phyloP scores from a whole-genome alignment of 2,113 vertebrate genomes.

The Panthera uncia region DNA sequence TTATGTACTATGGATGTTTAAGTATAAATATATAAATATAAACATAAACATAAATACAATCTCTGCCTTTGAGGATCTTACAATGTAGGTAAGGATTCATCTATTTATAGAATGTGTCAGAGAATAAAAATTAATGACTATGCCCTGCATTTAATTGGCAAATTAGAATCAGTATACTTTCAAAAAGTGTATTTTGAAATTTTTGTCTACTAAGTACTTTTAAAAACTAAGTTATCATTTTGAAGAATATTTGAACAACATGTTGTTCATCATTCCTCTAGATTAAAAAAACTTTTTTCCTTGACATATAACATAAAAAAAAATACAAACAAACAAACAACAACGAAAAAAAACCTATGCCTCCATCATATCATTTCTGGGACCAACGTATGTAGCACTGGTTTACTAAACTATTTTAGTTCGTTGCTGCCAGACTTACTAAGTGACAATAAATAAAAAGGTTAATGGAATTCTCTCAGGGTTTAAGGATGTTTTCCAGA shows the following conservation, averaged over 20 bases:
- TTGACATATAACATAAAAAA: neutral
- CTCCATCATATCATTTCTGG: neutral
- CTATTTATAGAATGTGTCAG: neutral
- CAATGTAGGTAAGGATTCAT: neutral
- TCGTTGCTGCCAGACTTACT: neutral
- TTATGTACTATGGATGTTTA: neutral
- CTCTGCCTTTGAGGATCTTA: neutral
- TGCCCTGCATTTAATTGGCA: neutral
- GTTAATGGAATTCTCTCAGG: neutral
- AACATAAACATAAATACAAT: neutral
- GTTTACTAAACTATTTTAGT: neutral
- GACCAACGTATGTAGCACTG: neutral
- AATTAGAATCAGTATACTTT: neutral
- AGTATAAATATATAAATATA: neutral
- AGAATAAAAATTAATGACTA: neutral
- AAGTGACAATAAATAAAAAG: neutral
- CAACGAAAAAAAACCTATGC: neutral
- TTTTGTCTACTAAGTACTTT: neutral
- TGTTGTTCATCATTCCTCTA: neutral
- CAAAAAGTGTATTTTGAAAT: neutral
- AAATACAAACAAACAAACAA: too few relatives aligned
- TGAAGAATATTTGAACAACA: neutral
- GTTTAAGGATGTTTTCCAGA: neutral
- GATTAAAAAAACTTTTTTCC: neutral
- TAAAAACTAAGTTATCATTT: neutral